Percentiles rank a stretch among this genome's conserved stretches.
Conservation (phyloP, 2,113 vertebrate genomes). For the Centropus bengalensis region DNA sequence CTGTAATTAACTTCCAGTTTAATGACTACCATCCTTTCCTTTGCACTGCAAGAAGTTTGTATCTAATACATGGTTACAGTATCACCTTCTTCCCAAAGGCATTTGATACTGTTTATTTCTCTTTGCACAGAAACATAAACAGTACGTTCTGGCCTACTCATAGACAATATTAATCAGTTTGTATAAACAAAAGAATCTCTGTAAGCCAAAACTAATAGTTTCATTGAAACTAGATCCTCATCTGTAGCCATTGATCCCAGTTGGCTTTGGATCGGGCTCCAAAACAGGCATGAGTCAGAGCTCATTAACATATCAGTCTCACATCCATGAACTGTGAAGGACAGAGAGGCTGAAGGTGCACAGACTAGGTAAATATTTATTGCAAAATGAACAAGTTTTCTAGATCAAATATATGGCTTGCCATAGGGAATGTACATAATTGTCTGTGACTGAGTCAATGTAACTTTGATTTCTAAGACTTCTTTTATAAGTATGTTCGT, state of each 20-base stretch:
- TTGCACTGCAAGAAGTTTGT: background rate
- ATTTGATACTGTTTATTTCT: background rate
- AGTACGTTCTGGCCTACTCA: background rate
- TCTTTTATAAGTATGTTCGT: background rate
- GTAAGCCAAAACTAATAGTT: slow-evolving; percentile 58
- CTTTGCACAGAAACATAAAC: slow-evolving; percentile 14
- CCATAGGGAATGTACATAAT: background rate
- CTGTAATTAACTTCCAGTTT: background rate
- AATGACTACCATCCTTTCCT: background rate
- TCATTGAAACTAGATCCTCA: slow-evolving; percentile 59
- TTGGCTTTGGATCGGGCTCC: slow-evolving; percentile 48
- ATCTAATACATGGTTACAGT: background rate
- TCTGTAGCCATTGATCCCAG: slow-evolving; percentile 27
- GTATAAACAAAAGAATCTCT: slow-evolving; percentile 32
- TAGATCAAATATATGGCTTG: background rate
- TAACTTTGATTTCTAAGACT: background rate
- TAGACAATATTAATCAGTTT: background rate
- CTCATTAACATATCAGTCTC: background rate
- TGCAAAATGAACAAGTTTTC: background rate
- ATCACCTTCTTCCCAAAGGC: background rate
- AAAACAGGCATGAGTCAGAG: slow-evolving; percentile 48
- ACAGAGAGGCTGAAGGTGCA: slow-evolving; percentile 15
- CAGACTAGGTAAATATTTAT: background rate
- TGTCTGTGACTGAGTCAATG: background rate
- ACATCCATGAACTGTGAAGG: background rate